Conservation (phyloP, 2,797 vertebrate species). For the Notoglanidium macrostoma region DNA sequence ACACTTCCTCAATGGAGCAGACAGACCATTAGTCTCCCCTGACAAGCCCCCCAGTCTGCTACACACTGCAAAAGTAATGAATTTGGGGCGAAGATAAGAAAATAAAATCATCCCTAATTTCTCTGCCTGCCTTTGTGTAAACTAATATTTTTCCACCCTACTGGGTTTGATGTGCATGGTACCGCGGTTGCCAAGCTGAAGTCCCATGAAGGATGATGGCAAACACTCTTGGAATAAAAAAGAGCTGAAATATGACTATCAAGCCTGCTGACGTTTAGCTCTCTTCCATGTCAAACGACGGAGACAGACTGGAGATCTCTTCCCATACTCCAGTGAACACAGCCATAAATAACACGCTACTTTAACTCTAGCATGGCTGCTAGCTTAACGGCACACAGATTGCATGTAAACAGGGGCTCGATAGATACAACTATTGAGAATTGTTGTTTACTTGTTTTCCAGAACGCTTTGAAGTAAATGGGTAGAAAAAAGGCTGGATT, state of each 20-base stretch:
- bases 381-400: neutral
- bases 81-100: conserved; percentile 76
- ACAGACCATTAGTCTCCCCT: conserved; percentile 75
- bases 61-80: conserved; percentile 72
- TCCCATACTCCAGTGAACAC: conserved; percentile 42
- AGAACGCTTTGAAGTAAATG: conserved; percentile 45
- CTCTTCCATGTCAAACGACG: conserved; percentile 41
- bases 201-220: conserved; percentile 59
- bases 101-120: conserved; percentile 80
- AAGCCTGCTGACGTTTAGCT: conserved; percentile 30
- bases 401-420: conserved; percentile 18
- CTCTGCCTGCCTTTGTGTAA: conserved; percentile 72
- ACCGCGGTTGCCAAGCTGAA: conserved; percentile 45
- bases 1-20: conserved; percentile 63
- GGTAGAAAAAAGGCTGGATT: conserved; percentile 27
- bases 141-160: conserved; percentile 65
- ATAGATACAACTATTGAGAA: neutral
- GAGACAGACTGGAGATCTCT: conserved; percentile 41
- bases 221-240: conserved; percentile 51
- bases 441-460: conserved; percentile 10
- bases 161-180: conserved; percentile 52
- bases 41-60: conserved; percentile 68
- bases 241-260: conserved; percentile 46
- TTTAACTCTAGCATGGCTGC: conserved; percentile 27
- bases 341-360: conserved; percentile 43